phyloP scores from a whole-genome alignment of 2,888 invertebrate species.

The Nomada ruficornis region DNA sequence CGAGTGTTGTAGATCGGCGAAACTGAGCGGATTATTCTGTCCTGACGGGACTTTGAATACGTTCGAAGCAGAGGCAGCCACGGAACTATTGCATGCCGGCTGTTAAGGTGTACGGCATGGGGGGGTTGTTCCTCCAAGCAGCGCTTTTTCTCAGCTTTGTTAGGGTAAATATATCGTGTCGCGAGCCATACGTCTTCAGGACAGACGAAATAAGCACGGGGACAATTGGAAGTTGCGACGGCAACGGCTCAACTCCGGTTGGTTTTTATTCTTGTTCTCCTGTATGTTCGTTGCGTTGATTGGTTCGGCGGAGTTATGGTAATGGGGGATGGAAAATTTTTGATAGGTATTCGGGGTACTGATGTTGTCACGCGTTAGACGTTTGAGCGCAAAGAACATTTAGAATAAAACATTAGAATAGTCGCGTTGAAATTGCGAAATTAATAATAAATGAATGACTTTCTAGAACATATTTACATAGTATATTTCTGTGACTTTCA shows the following conservation, averaged over 20 bases:
- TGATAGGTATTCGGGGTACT: neutral
- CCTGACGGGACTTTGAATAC: constrained; percentile 74
- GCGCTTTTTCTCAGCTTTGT: constrained; percentile 54
- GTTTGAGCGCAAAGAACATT: too few relatives aligned
- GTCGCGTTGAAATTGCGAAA: too few relatives aligned
- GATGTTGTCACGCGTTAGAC: too few relatives aligned
- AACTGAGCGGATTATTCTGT: constrained; percentile 72
- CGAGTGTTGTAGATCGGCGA: constrained; percentile 77
- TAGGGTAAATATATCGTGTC: constrained; percentile 69
- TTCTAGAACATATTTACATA: too few relatives aligned
- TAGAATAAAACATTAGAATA: too few relatives aligned
- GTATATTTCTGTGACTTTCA: too few relatives aligned
- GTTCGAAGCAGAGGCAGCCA: constrained; percentile 59
- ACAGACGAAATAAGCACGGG: constrained; percentile 81
- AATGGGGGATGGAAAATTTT: neutral
- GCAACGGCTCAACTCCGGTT: constrained; percentile 28
- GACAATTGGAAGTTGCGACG: constrained; percentile 78
- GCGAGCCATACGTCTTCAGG: constrained; percentile 80
- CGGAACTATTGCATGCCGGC: constrained; percentile 29
- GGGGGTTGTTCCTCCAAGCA: neutral
- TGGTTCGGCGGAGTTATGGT: neutral
- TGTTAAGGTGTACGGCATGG: neutral
- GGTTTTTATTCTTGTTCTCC: neutral
- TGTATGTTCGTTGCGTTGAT: neutral
- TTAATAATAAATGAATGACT: too few relatives aligned